Evolutionary conservation across 2,797 vertebrate genomes (phyloP), one percentile per base, ranked within the genome.

Genomic region (Eulemur mongoz): DNA sequence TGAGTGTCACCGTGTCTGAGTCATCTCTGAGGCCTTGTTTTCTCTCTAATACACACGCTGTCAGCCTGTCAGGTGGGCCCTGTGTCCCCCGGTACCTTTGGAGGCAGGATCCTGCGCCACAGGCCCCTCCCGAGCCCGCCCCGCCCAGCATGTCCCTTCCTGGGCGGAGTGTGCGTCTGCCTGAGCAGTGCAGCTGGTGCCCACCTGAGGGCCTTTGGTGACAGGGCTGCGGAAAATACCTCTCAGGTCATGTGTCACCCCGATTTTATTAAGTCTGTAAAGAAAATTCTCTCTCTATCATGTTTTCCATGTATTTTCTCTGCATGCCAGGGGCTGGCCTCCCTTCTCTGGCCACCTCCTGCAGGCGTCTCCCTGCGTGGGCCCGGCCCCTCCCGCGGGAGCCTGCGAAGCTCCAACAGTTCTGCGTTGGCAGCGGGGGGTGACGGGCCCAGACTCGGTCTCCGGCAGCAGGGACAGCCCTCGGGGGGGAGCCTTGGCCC

Each of bases 1-100:
- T 17, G 48, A 32, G 1, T 0, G 1, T n/a, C 30, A 10, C 7
- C 1, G 0, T 0, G 2, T n/a, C 32, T 63, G 59, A 18, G 15
- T 32, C 9, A 40, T 18, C 7, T 9, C 52, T 7, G 63, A 45
- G 18, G 6, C 52, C 65, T 52, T 35, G 13, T 23, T 38, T 35
- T 63, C 65, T 72, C 20, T 27, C 17, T 35, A 5, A 15, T 7
- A 32, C n/a, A 17, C 40, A 30, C 32, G 1, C 48, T 0, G 9
- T 15, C 45, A 10, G 30, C 4, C 25, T 6, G 7, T 13, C 45
- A 10, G 2, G 23, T 30, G 8, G 35, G 23, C 63, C 30, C 5
- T 25, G 4, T 12, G 67, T 32, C 73, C 70, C 13, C 30, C 18
- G 20, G 25, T 9, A 48, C n/a, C 14, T 72, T 30, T 13, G 61